Base-by-base conservation (phyloP, 2,888 invertebrate species). In the Rutpela maculata region DNA sequence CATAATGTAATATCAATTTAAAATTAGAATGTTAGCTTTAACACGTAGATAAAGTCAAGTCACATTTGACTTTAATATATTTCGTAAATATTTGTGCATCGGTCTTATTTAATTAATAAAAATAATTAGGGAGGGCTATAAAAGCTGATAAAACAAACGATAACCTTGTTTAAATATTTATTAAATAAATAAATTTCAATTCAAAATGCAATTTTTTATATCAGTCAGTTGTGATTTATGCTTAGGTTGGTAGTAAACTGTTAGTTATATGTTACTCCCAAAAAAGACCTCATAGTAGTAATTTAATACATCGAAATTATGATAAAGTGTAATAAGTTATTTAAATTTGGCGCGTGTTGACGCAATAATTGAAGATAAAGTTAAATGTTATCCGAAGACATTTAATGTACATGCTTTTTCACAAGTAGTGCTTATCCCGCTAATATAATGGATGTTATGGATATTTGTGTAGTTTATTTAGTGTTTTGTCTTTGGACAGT, bases 271-370 rank as follows among this genome's bases (percentile, higher is more conserved):
- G 19, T 19, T 66, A 15, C 43, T 50, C 22, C 66, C 17, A 66
- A 55, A 43, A 26, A 50, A 18, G 15, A 17, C 57, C 57, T 57
- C 50, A 15, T 55, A 50, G 66, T 59, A 69, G 59, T 70, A 38
- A 59, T 57, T 35, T 57, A 56, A 56, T 67, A 73, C 73, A 73
- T 57, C 56, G 18, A 63, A 66, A 26, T 55, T 59, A 74, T 67
- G 66, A 73, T 73, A 72, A 66, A 66, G 63, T 18, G 68, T 75
- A 70, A 67, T 71, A 75, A 74, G 65, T 78, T 79, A 77, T 78
- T 87, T 79, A 81, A 87, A 87, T 86, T 85, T 86, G 85, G 85
- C 86, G 86, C 86, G 84, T 79, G 80, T 17, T 86, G 86, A 87
- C 87, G 86, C 82, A 86, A 84, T 75, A 74, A 81, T 80, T 78